These are phyloP conservation scores for Synergus itoensis DNA, from an alignment of 2,888 invertebrate genomes.

Conservation along the genomic window DNA sequence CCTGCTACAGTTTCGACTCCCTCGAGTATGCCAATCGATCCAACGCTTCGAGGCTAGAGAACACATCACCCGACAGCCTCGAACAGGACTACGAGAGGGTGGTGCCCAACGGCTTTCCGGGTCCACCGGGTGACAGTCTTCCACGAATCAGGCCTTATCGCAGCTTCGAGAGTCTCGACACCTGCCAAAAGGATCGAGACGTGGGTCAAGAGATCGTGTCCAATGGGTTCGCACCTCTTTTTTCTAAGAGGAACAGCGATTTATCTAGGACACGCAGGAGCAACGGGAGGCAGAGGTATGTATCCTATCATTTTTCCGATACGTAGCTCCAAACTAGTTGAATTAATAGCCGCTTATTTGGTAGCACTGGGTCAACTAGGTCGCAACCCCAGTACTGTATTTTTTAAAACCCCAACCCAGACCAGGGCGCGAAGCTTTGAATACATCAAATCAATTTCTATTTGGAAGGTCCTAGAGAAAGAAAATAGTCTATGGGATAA, in stretches of 20 bases:
- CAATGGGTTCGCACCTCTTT: slow-evolving; percentile 69
- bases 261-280: slow-evolving; percentile 62
- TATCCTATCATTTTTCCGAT: slow-evolving; percentile 32
- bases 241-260: slow-evolving; percentile 69
- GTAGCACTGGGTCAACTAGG: slow-evolving; percentile 29
- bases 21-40: slow-evolving; percentile 77
- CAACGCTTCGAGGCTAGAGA: slow-evolving; percentile 67
- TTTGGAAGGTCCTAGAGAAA: not conserved
- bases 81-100: slow-evolving; percentile 75
- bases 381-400: not conserved
- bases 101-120: slow-evolving; percentile 66
- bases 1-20: slow-evolving; percentile 79
- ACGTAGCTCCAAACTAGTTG: not conserved
- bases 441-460: not conserved
- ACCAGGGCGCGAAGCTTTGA: not conserved
- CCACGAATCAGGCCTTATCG: slow-evolving; percentile 77
- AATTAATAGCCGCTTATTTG: slow-evolving; percentile 19
- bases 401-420: not conserved
- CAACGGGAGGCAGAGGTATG: slow-evolving; percentile 52
- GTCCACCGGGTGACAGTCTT: slow-evolving; percentile 56
- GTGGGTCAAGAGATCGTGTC: slow-evolving; percentile 49
- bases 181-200: slow-evolving; percentile 66
- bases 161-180: slow-evolving; percentile 79
- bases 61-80: slow-evolving; percentile 80
- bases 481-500: not conserved